Evolutionary conservation across 2,797 vertebrate species (phyloP).

Genomic region (Falco peregrinus): DNA sequence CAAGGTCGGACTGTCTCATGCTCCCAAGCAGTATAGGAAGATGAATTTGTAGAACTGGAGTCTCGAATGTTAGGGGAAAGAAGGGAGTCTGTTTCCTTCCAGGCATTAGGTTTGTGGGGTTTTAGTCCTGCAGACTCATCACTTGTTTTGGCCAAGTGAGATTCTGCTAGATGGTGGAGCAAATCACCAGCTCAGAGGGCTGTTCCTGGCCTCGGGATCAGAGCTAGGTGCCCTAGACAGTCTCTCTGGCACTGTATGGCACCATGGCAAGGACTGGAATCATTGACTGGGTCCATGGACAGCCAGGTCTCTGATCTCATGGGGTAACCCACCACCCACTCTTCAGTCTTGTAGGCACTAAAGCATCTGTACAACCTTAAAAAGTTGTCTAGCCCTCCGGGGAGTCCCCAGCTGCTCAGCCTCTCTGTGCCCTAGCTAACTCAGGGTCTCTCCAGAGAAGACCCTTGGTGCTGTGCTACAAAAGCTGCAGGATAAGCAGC

Average conservation of each 20-base stretch:
- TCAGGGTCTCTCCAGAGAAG: not conserved
- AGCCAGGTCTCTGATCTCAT: not conserved
- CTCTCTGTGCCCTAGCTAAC: not conserved
- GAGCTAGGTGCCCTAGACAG: not conserved
- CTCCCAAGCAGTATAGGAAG: not conserved
- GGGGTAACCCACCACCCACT: not conserved
- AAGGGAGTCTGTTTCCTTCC: not conserved
- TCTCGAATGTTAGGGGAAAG: not conserved
- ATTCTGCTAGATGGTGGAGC: not conserved
- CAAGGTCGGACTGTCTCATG: not conserved
- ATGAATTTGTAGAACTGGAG: not conserved
- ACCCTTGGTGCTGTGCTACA: not conserved
- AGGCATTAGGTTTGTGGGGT: not conserved
- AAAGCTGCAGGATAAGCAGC: not conserved
- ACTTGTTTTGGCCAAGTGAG: not conserved
- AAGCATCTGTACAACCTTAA: not conserved
- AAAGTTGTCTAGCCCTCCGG: not conserved
- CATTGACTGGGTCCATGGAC: not conserved
- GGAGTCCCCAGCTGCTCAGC: not conserved
- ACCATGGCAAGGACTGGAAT: accelerated
- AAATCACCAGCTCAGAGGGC: not conserved
- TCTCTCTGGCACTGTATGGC: not conserved
- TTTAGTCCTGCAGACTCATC: not conserved
- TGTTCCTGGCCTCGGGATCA: not conserved
- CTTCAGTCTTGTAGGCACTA: not conserved